phyloP scores from a whole-genome alignment of 1,140 invertebrate genomes.

The Megalonaias nervosa region DNA sequence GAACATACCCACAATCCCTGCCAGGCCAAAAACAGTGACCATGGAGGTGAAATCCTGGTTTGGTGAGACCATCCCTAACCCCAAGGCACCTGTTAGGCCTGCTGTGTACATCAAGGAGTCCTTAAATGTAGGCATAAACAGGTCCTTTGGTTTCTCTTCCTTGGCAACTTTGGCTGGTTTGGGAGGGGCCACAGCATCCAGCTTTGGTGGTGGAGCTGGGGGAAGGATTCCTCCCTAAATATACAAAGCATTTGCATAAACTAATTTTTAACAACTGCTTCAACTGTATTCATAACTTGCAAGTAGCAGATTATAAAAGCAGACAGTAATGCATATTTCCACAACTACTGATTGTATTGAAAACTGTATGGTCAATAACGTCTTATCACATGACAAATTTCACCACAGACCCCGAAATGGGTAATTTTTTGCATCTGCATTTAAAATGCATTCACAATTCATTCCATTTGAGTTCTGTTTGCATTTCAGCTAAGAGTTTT shows the following conservation, averaged over 20 bases:
- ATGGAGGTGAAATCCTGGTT: constrained; percentile 89
- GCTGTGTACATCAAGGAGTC: constrained; percentile 81
- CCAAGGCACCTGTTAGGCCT: constrained; percentile 73
- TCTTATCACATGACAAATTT: too few relatives aligned
- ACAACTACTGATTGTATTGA: too few relatives aligned
- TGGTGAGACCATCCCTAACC: constrained; percentile 83
- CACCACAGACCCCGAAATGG: too few relatives aligned
- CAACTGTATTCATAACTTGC: too few relatives aligned
- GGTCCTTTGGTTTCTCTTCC: constrained; percentile 71
- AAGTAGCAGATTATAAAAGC: too few relatives aligned
- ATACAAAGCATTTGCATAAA: neutral
- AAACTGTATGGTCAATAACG: too few relatives aligned
- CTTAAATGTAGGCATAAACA: constrained; percentile 74
- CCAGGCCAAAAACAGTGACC: constrained; percentile 87
- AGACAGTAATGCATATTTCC: too few relatives aligned
- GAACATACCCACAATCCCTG: constrained; percentile 83
- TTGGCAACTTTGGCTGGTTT: constrained; percentile 63
- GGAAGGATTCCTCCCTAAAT: constrained; percentile 82
- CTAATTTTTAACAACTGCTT: too few relatives aligned
- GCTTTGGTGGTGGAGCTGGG: constrained; percentile 78
- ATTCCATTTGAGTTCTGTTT: too few relatives aligned
- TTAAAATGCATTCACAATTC: too few relatives aligned
- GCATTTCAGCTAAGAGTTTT: too few relatives aligned
- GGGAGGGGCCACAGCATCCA: constrained; percentile 57
- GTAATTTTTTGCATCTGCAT: too few relatives aligned